A percentile compares a stretch with the other conserved stretches of the same genome.
These are phyloP conservation scores for Tetragnatha versicolor DNA, from an alignment of 1,140 invertebrate genomes.

Conservation along the genomic window DNA sequence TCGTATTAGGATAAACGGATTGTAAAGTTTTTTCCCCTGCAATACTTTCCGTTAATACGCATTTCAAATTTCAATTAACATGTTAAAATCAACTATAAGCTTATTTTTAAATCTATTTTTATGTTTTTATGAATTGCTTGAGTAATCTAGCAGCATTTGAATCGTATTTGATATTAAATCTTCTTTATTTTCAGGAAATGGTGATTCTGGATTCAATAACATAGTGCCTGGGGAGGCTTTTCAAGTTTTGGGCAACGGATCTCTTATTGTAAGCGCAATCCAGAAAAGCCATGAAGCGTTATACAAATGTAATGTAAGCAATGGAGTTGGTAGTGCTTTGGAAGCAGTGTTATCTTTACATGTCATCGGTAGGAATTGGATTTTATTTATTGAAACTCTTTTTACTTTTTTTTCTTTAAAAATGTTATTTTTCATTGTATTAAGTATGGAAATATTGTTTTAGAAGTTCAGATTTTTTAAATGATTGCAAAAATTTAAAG, in stretches of 20 bases:
- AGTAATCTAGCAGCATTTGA: background rate
- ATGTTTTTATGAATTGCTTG: background rate
- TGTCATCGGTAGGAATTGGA: slow-evolving; percentile 19
- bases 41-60: background rate
- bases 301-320: slow-evolving; percentile 48
- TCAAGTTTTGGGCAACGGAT: background rate
- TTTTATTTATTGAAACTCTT: too few relatives aligned
- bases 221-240: background rate
- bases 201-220: background rate
- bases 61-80: background rate
- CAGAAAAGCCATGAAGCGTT: slow-evolving; percentile 36
- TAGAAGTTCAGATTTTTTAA: too few relatives aligned
- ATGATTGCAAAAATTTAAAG: background rate
- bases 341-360: background rate
- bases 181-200: background rate
- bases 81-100: too few relatives aligned
- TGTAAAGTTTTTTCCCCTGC: background rate
- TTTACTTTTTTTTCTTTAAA: background rate
- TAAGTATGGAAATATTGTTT: background rate
- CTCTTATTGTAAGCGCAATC: background rate
- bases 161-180: background rate
- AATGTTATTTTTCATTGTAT: background rate
- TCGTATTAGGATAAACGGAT: too few relatives aligned
- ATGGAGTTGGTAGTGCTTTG: slow-evolving; percentile 36
- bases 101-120: background rate